Conservation (phyloP, 92 coral and sea anemone genomes). For the Palythoa grandis region DNA sequence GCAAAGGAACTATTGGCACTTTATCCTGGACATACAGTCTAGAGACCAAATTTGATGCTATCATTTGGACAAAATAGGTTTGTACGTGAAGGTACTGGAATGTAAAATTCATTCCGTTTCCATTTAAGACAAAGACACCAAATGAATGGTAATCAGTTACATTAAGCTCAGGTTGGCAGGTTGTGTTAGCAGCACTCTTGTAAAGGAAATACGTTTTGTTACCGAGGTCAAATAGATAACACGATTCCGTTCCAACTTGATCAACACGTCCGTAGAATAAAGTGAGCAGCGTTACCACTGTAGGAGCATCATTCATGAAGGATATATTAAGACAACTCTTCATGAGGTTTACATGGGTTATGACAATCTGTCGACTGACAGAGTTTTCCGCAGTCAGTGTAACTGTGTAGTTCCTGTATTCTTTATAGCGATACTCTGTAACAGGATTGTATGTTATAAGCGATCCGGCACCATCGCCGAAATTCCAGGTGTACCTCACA, state of each 20-base stretch:
- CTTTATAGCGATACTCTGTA: constrained; percentile 33
- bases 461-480: constrained; percentile 64
- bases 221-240: constrained; percentile 76
- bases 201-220: constrained; percentile 66
- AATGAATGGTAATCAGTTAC: constrained; percentile 21
- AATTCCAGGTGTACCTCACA: constrained; percentile 61
- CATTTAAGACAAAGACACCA: constrained; percentile 32
- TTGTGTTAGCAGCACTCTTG: constrained; percentile 55
- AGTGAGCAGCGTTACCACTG: constrained; percentile 42
- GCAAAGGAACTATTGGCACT: constrained; percentile 57
- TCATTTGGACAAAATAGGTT: constrained; percentile 47
- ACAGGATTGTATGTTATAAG: constrained; percentile 50
- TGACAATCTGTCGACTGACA: constrained; percentile 59
- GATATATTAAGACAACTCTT: constrained; percentile 63
- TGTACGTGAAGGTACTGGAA: constrained; percentile 50
- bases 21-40: constrained; percentile 29
- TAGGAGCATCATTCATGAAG: constrained; percentile 71
- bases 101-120: constrained; percentile 33
- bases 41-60: constrained; percentile 67
- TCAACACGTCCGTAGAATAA: constrained; percentile 53
- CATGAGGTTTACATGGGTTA: constrained; percentile 58
- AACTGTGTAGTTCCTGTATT: constrained; percentile 25
- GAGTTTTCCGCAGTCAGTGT: constrained; percentile 73
- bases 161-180: constrained; percentile 57
- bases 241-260: constrained; percentile 76